A percentile compares a stretch with the other conserved stretches of the same genome.
These are phyloP conservation scores for Cacoxenus indagator DNA, from an alignment of 2,888 invertebrate species.

Conservation along the genomic window DNA sequence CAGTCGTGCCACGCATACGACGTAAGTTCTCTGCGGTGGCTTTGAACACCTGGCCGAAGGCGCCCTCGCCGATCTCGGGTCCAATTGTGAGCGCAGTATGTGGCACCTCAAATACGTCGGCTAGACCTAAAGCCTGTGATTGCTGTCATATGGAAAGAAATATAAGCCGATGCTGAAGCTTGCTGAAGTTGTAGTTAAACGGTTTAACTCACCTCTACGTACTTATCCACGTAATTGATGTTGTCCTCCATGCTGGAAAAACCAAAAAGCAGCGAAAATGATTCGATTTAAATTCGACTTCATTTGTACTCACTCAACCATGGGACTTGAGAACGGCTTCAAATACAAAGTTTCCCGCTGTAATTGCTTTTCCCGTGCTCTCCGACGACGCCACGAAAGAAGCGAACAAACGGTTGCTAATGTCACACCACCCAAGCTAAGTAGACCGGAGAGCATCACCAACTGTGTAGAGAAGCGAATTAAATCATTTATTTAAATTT, in stretches of 20 bases:
- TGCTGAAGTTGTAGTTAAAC: background rate
- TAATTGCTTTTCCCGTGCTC: background rate
- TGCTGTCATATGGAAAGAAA: slow-evolving; percentile 44
- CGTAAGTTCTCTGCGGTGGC: slow-evolving; percentile 75
- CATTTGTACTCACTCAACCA: background rate
- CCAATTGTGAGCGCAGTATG: slow-evolving; percentile 65
- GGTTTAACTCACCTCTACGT: slow-evolving; percentile 71
- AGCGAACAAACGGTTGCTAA: background rate
- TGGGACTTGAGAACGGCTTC: background rate
- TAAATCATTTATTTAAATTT: background rate
- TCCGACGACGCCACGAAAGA: background rate
- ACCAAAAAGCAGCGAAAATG: background rate
- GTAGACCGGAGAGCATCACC: background rate
- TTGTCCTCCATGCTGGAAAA: slow-evolving; percentile 72
- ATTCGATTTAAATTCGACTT: background rate
- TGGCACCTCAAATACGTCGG: slow-evolving; percentile 66
- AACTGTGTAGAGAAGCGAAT: background rate
- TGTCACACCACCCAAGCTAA: background rate
- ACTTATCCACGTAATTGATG: slow-evolving; percentile 74
- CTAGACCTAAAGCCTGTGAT: slow-evolving; percentile 60
- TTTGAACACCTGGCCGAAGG: slow-evolving; percentile 81
- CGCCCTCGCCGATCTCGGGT: slow-evolving; percentile 78
- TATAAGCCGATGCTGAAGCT: background rate
- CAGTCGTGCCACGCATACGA: slow-evolving; percentile 72
- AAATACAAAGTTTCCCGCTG: background rate